Conservation (phyloP, 2,113 vertebrate genomes). For the Eleginops maclovinus region DNA sequence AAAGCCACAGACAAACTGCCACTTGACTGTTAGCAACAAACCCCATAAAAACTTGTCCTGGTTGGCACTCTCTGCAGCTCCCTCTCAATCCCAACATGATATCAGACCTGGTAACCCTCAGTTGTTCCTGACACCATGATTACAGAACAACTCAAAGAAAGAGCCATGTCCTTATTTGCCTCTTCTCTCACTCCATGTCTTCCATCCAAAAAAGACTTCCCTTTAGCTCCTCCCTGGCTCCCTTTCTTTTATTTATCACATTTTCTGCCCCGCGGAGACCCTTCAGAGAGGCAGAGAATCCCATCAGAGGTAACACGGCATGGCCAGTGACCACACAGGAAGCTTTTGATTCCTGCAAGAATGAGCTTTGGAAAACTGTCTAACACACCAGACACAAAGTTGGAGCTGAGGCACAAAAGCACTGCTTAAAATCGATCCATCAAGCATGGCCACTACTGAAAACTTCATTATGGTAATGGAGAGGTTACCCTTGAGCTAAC, state of each 20-base stretch:
- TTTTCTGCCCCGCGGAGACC: conserved; percentile 48
- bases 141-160: conserved; percentile 50
- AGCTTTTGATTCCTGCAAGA: conserved; percentile 57
- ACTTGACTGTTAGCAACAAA: background rate
- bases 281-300: conserved; percentile 53
- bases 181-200: conserved; percentile 28
- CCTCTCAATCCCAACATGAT: conserved; percentile 12
- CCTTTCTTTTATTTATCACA: conserved; percentile 56
- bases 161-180: conserved; percentile 27
- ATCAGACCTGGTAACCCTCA: conserved; percentile 33
- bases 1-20: conserved; percentile 33
- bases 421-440: conserved; percentile 55
- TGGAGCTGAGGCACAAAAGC: conserved; percentile 46
- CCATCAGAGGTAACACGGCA: conserved; percentile 48
- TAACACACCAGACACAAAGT: conserved; percentile 52
- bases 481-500: background rate
- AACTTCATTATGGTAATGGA: conserved; percentile 41
- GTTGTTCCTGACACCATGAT: conserved; percentile 37
- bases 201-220: conserved; percentile 26
- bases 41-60: conserved; percentile 23
- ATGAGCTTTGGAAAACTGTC: conserved; percentile 58
- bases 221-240: conserved; percentile 13
- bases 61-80: conserved; percentile 6
- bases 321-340: conserved; percentile 58
- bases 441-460: conserved; percentile 29